A percentile compares a stretch with the other conserved stretches of the same genome.
Evolutionary conservation across 2,797 vertebrate genomes (phyloP).

Genomic region (Alcedo atthis): DNA sequence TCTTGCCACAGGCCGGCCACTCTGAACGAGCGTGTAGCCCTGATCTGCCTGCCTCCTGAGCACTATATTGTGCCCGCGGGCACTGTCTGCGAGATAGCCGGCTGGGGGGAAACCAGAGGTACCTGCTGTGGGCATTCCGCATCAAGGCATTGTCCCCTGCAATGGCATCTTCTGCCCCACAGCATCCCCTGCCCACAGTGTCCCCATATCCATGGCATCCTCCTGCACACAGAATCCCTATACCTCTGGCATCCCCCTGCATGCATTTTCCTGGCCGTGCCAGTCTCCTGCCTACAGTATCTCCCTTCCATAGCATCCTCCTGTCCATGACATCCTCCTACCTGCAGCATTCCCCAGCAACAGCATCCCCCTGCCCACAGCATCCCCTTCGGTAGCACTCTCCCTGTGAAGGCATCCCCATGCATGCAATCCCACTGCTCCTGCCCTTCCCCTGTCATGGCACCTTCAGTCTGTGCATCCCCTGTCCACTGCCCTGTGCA

Average conservation of each 20-base stretch:
- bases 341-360: neutral
- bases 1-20: constrained; percentile 77
- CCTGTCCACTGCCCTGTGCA: rapidly evolving
- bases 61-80: constrained; percentile 86
- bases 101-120: constrained; percentile 95
- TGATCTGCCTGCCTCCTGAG: constrained; percentile 95
- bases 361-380: neutral
- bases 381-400: no score
- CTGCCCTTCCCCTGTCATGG: neutral
- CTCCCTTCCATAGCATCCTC: neutral
- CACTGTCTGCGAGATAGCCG: constrained; percentile 91
- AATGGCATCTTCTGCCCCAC: neutral
- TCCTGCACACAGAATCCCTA: neutral
- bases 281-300: neutral
- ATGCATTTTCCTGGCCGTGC: no score
- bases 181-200: neutral
- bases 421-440: neutral
- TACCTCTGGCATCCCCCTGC: neutral
- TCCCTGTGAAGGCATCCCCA: neutral
- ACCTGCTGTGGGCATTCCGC: neutral
- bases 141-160: neutral
- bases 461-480: rapidly evolving
- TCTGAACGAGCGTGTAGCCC: constrained; percentile 88
- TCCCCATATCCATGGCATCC: neutral
- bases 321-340: neutral